Evolutionary conservation across 2,797 vertebrate genomes (phyloP), one percentile per base, ranked within the genome.

Genomic region (Oreortyx pictus): DNA sequence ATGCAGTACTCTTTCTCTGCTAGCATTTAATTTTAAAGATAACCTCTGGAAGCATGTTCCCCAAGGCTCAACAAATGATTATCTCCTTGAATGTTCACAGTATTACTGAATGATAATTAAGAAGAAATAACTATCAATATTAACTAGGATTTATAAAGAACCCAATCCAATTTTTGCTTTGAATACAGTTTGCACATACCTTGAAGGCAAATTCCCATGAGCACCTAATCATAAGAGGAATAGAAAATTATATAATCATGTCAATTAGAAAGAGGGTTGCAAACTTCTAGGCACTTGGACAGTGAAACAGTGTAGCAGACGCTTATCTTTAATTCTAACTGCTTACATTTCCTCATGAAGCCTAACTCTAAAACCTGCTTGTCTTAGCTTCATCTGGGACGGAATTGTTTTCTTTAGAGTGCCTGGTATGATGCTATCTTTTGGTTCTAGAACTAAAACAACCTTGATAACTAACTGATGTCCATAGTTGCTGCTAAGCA

Each of bases 1-100:
- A 59, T 81, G 62, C 83, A 47, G n/a, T 66, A 44, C 8, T 86
- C 23, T 14, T 93, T 37, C 43, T 89, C 75, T 89, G 46, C 8
- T 75, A 81, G 72, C 47, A 56, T 66, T 87, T 72, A 43, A 43
- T 92, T 95, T 93, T 78, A 87, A 81, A 76, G n/a, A n/a, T 44
- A 56, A 35, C 59, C 29, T 86, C 70, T 73, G 46, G 43, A 47
- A 90, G 33, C 6, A 20, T 3, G 49, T 93, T 85, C 29, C 41
- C 50, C n/a, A 67, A 44, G 44, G 24, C 17, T 92, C 35, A 66
- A 25, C 3, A 67, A 84, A 76, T 72, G 75, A 56, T 65, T 89
- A 74, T 90, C 24, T 70, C 14, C 29, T 77, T 25, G 46, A 88
- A 56, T 66, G 20, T 14, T 82, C 49, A 47, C 23, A 47, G 7